These are phyloP conservation scores for Graphium colonna DNA, from an alignment of 2,888 invertebrate genomes.

Conservation along the genomic window DNA sequence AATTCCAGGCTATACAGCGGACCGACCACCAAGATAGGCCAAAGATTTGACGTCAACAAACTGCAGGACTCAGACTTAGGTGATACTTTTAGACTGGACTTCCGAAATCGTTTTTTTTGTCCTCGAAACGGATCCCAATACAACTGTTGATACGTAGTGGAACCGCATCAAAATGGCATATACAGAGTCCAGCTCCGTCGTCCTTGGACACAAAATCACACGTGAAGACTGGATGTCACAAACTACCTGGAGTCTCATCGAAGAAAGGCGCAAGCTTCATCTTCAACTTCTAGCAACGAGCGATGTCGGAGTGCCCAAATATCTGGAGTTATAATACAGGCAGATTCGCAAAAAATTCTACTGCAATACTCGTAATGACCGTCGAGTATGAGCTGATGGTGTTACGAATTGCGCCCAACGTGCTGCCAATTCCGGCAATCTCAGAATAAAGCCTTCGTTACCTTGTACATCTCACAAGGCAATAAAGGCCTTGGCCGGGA, in stretches of 20 bases:
- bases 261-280: background rate
- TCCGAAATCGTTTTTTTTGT: too few relatives aligned
- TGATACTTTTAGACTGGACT: too few relatives aligned
- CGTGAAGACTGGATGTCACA: conserved; percentile 1
- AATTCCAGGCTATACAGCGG: too few relatives aligned
- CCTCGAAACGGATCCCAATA: too few relatives aligned
- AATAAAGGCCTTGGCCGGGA: too few relatives aligned
- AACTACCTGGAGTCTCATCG: background rate
- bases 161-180: too few relatives aligned
- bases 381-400: background rate
- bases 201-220: conserved; percentile 1
- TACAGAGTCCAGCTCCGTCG: background rate
- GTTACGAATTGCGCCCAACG: background rate
- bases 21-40: too few relatives aligned
- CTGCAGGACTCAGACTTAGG: too few relatives aligned
- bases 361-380: background rate
- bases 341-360: background rate
- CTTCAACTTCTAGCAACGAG: background rate
- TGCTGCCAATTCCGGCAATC: background rate
- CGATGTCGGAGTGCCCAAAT: background rate
- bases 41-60: too few relatives aligned
- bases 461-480: too few relatives aligned
- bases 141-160: too few relatives aligned
- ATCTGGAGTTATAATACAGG: background rate
- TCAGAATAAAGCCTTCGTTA: too few relatives aligned